phyloP scores from a whole-genome alignment of 2,113 vertebrate genomes.

The Candoia aspera region DNA sequence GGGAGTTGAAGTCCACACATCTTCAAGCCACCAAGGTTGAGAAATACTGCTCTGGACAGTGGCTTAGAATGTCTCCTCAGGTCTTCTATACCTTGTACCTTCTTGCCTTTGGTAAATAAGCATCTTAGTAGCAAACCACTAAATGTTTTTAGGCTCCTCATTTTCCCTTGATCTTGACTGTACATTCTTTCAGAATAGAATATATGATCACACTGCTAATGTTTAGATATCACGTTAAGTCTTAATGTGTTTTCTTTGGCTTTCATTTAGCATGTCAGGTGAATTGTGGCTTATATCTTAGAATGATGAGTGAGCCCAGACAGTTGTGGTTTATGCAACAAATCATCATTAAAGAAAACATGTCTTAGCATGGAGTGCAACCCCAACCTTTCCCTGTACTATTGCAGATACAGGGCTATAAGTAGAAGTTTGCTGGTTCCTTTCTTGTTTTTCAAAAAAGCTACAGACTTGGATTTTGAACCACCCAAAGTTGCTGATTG shows the following conservation, averaged over 20 bases:
- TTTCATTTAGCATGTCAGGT: neutral
- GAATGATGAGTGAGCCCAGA: neutral
- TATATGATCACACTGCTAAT: neutral
- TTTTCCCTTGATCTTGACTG: constrained; percentile 34
- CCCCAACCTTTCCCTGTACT: neutral
- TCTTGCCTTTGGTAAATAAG: constrained; percentile 30
- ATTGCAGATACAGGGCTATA: neutral
- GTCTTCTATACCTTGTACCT: neutral
- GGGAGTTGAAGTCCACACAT: no score
- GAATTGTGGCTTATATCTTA: neutral
- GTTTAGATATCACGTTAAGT: neutral
- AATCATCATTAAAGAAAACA: neutral
- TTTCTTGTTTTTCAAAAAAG: neutral
- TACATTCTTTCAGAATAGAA: constrained; percentile 18
- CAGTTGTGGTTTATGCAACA: neutral
- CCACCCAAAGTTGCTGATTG: neutral
- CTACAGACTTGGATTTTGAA: neutral
- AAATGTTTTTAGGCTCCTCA: constrained; percentile 45
- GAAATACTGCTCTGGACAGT: neutral
- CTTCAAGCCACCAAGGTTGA: no score
- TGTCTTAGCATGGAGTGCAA: neutral
- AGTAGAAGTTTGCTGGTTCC: neutral
- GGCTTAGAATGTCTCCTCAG: neutral
- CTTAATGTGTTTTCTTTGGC: neutral
- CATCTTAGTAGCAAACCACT: neutral